Evolutionary conservation across 1,140 invertebrate genomes (phyloP).

Genomic region (Phenacoccus solenopsis): DNA sequence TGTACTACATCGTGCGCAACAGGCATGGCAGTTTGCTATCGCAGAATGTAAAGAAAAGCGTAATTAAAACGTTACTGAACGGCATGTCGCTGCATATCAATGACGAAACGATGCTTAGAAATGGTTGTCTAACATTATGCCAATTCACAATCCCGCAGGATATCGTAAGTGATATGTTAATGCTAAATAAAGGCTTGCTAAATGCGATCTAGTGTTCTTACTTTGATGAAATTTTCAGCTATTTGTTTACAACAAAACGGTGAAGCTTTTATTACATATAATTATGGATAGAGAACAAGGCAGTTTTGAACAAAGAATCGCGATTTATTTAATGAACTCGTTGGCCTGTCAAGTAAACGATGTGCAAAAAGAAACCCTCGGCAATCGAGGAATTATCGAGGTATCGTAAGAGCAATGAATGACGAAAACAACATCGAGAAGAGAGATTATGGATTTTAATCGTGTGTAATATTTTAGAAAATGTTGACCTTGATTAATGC

Average conservation of each 20-base stretch:
- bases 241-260: constrained; percentile 80
- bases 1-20: constrained; percentile 87
- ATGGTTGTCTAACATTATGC: constrained; percentile 86
- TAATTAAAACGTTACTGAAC: constrained; percentile 66
- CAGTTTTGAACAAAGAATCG: constrained; percentile 85
- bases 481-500: constrained; percentile 75
- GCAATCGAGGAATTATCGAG: constrained; percentile 74
- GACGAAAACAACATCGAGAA: too few species aligned
- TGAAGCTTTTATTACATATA: constrained; percentile 70
- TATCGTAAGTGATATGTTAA: constrained; percentile 58
- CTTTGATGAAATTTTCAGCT: constrained; percentile 42
- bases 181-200: background rate
- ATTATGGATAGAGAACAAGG: constrained; percentile 69
- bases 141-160: constrained; percentile 91
- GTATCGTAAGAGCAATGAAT: constrained; percentile 36
- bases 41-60: constrained; percentile 55
- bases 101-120: constrained; percentile 87
- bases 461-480: constrained; percentile 48
- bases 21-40: constrained; percentile 50
- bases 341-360: constrained; percentile 93
- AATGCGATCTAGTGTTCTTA: background rate
- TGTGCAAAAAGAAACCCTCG: constrained; percentile 76
- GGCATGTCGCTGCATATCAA: constrained; percentile 73
- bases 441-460: background rate
- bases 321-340: constrained; percentile 88